Percentiles rank a stretch among this genome's conserved stretches.
phyloP scores from a whole-genome alignment of 2,888 invertebrate species.

The Dusona sp. region DNA sequence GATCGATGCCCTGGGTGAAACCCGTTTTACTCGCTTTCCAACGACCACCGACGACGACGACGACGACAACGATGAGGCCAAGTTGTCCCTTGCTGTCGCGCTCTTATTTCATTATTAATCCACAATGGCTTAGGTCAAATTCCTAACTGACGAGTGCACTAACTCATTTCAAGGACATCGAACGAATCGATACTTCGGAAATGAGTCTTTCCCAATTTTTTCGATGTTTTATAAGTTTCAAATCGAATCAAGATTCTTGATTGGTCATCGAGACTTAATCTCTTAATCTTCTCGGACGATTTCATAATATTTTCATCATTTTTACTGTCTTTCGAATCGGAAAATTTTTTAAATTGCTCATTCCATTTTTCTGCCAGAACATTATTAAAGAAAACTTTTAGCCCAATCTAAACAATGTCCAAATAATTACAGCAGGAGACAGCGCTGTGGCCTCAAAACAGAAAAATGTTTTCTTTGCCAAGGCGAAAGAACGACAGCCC shows the following conservation, averaged over 20 bases:
- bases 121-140: slow-evolving; percentile 64
- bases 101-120: slow-evolving; percentile 76
- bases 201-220: background rate
- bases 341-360: background rate
- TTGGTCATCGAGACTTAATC: background rate
- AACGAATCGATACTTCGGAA: background rate
- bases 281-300: background rate
- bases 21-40: slow-evolving; percentile 56
- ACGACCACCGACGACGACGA: slow-evolving; percentile 41
- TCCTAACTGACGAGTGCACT: slow-evolving; percentile 72
- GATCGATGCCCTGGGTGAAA: slow-evolving; percentile 77
- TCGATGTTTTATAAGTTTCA: background rate
- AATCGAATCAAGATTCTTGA: background rate
- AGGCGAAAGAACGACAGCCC: slow-evolving; percentile 6
- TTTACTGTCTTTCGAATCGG: background rate
- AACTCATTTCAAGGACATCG: slow-evolving; percentile 73
- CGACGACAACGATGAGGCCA: slow-evolving; percentile 41
- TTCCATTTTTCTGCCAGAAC: background rate
- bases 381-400: background rate
- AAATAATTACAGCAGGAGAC: background rate
- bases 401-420: background rate
- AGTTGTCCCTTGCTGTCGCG: slow-evolving; percentile 57
- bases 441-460: background rate
- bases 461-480: slow-evolving; percentile 36
- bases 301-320: background rate